Percentiles rank a stretch among this genome's conserved stretches.
These are phyloP conservation scores for Phortica magna DNA, from an alignment of 2,888 invertebrate genomes.

Conservation along the genomic window DNA sequence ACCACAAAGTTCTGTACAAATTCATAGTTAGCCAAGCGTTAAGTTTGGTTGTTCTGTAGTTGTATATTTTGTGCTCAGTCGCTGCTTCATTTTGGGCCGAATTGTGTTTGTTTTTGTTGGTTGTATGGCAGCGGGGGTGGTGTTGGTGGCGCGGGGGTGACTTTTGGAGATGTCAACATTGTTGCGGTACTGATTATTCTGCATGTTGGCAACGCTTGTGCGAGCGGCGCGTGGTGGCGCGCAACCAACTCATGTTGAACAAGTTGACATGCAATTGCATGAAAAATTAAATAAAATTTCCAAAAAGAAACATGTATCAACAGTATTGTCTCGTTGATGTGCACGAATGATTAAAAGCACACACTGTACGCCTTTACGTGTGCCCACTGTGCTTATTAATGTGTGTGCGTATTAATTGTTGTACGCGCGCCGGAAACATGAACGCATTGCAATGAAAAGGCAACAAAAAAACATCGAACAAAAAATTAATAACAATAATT, in stretches of 20 bases:
- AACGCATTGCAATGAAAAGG: neutral
- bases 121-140: neutral
- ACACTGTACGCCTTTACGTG: neutral
- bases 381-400: neutral
- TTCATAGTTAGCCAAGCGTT: conserved; percentile 61
- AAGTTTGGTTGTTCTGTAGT: conserved; percentile 45
- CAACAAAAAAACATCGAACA: neutral
- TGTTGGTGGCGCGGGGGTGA: neutral
- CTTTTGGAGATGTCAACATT: neutral
- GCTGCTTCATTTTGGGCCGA: neutral
- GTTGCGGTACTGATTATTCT: conserved; percentile 5
- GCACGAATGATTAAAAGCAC: neutral
- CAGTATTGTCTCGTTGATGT: too few relatives aligned
- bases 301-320: too few relatives aligned
- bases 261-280: conserved; percentile 18
- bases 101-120: neutral
- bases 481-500: conserved; percentile 1
- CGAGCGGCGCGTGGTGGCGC: neutral
- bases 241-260: conserved; percentile 5
- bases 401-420: neutral
- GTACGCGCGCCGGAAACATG: neutral
- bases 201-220: neutral
- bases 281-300: neutral
- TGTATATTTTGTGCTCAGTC: neutral
- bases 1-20: conserved; percentile 17